A percentile compares a stretch with the other conserved stretches of the same genome.
These are phyloP conservation scores for Oostethus manadensis DNA, from an alignment of 2,113 vertebrate genomes.

Conservation along the genomic window DNA sequence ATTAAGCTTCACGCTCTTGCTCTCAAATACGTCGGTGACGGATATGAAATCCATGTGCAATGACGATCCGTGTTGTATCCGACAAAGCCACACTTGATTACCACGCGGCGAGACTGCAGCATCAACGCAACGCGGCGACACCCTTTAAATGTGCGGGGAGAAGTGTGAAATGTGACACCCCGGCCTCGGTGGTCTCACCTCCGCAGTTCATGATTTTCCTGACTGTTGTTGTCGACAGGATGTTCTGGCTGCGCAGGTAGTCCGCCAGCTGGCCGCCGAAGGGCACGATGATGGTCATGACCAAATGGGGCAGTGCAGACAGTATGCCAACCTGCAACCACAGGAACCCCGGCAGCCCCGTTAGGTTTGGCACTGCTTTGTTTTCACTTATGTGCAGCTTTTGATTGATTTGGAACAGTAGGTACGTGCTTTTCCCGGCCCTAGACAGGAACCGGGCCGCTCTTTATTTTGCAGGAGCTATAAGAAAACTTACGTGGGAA, in stretches of 20 bases:
- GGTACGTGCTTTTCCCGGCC: too few species aligned
- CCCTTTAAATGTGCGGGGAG: slow-evolving; percentile 34
- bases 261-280: slow-evolving; percentile 97
- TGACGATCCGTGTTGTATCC: slow-evolving; percentile 43
- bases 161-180: slow-evolving; percentile 48
- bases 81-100: neutral
- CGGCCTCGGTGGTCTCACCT: slow-evolving; percentile 72
- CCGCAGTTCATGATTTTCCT: slow-evolving; percentile 99
- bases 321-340: slow-evolving; percentile 86
- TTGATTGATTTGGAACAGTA: too few species aligned
- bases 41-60: slow-evolving; percentile 60
- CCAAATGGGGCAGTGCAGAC: slow-evolving; percentile 92
- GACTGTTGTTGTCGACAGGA: slow-evolving; percentile 92
- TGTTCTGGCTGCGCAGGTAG: slow-evolving; percentile 86
- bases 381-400: neutral
- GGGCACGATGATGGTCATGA: slow-evolving; percentile 98
- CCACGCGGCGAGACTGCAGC: slow-evolving; percentile 3
- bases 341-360: slow-evolving; percentile 6
- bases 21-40: slow-evolving; percentile 52
- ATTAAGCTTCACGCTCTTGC: slow-evolving; percentile 51
- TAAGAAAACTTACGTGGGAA: too few species aligned
- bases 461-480: too few species aligned
- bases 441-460: too few species aligned
- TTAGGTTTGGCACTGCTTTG: neutral
- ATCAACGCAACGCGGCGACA: slow-evolving; percentile 36